Conservation (phyloP, 2,113 vertebrate species). For the Pantherophis guttatus region DNA sequence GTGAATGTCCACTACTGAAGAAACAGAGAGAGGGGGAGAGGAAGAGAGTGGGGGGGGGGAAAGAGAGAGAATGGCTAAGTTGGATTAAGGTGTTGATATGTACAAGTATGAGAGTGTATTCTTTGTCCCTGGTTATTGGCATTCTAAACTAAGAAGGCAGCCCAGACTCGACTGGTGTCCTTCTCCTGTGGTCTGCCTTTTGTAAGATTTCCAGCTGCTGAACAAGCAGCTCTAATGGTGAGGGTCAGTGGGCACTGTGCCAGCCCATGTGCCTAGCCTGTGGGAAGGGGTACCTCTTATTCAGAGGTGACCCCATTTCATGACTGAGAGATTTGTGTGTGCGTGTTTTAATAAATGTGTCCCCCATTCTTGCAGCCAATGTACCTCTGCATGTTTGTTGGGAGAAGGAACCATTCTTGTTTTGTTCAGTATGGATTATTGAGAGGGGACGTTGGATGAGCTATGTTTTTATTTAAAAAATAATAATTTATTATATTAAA, state of each 20-base stretch:
- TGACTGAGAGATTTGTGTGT: slow-evolving; percentile 12
- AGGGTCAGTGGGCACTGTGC: not conserved
- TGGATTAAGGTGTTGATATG: not conserved
- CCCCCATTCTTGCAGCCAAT: slow-evolving; percentile 2
- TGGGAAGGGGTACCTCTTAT: slow-evolving; percentile 41
- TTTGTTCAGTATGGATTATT: not conserved
- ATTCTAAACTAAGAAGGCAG: not conserved
- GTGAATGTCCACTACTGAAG: not conserved
- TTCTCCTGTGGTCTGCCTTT: not conserved
- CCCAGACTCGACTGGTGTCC: too few relatives aligned
- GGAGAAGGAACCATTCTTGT: slow-evolving; percentile 30
- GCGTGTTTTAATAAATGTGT: slow-evolving; percentile 17
- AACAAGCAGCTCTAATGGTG: not conserved
- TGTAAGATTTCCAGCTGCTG: slow-evolving; percentile 7
- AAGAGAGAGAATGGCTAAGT: not conserved
- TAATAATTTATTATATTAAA: slow-evolving; percentile 78
- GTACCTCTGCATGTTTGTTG: slow-evolving; percentile 68
- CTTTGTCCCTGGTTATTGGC: not conserved
- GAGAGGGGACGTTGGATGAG: not conserved
- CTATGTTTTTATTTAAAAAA: slow-evolving; percentile 66
- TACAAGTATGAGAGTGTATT: not conserved
- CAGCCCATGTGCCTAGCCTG: slow-evolving; percentile 29
- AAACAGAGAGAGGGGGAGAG: not conserved
- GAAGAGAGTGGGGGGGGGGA: not conserved
- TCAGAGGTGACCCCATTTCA: slow-evolving; percentile 31